phyloP scores from a whole-genome alignment of 2,113 vertebrate species.

The Cnemophilus loriae region DNA sequence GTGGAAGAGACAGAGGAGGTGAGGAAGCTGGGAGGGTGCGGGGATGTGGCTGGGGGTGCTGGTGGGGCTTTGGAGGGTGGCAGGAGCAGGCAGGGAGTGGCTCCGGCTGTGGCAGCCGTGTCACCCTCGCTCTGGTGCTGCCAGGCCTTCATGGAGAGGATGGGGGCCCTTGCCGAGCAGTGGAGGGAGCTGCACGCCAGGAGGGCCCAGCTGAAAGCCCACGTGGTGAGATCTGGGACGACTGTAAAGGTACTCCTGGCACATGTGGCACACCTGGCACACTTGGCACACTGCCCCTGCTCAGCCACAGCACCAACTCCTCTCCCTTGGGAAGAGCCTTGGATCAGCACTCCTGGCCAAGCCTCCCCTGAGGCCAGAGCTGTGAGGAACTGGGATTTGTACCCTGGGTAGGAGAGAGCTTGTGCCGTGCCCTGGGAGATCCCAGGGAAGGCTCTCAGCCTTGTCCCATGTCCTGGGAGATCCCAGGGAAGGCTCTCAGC shows the following conservation, averaged over 20 bases:
- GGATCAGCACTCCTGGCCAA: accelerated
- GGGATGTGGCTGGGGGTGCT: not conserved
- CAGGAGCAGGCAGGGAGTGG: not conserved
- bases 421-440: not conserved
- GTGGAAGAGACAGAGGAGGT: slow-evolving; percentile 69
- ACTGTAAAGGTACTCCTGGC: slow-evolving; percentile 77
- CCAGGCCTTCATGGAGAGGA: slow-evolving; percentile 67
- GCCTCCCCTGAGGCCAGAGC: not conserved
- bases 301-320: not conserved
- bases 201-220: slow-evolving; percentile 56
- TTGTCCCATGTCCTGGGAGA: not conserved
- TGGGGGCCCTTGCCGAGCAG: slow-evolving; percentile 52
- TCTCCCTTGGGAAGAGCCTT: not conserved
- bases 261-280: not conserved
- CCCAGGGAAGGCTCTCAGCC: not conserved
- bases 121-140: not conserved
- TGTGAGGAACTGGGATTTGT: not conserved
- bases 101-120: not conserved
- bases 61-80: not conserved
- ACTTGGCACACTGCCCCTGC: not conserved
- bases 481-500: not conserved
- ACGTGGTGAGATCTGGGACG: slow-evolving; percentile 53
- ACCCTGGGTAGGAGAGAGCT: not conserved
- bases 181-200: slow-evolving; percentile 54
- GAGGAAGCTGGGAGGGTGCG: not conserved